These are phyloP conservation scores for Hypselothyrea guttata DNA, from an alignment of 2,888 invertebrate species.

Conservation along the genomic window DNA sequence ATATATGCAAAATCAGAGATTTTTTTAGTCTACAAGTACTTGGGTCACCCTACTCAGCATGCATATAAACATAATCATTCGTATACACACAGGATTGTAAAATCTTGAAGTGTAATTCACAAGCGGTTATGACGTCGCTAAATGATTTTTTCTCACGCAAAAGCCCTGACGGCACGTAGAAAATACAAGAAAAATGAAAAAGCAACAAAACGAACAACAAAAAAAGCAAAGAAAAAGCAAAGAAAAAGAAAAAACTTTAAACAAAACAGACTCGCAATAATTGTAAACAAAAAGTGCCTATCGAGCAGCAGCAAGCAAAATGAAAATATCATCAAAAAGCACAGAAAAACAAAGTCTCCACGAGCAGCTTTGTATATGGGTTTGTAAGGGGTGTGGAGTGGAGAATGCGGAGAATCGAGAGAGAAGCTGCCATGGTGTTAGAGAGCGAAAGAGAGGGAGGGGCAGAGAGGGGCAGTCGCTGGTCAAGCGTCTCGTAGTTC, in stretches of 20 bases:
- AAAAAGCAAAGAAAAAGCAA: too few species aligned
- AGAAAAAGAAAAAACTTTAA: slow-evolving; percentile 22
- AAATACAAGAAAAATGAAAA: neutral
- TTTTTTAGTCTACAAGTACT: too few species aligned
- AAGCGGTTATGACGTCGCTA: slow-evolving; percentile 23
- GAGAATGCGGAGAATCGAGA: slow-evolving; percentile 17
- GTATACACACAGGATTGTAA: neutral
- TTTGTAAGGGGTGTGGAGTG: neutral
- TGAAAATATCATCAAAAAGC: slow-evolving; percentile 42
- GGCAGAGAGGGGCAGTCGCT: slow-evolving; percentile 23
- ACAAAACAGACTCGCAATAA: slow-evolving; percentile 34
- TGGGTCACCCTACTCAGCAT: neutral
- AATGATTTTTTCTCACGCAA: slow-evolving; percentile 52
- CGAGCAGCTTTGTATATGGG: neutral
- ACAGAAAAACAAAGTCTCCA: slow-evolving; percentile 19
- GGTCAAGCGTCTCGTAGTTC: slow-evolving; percentile 50
- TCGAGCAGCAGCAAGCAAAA: slow-evolving; percentile 28
- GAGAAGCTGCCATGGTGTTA: too few species aligned
- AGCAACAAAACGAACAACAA: too few species aligned
- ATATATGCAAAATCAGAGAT: too few species aligned
- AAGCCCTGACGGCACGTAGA: slow-evolving; percentile 17
- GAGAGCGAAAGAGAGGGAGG: neutral
- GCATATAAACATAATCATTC: neutral
- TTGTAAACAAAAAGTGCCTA: slow-evolving; percentile 43
- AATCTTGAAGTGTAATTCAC: slow-evolving; percentile 1